Percentiles rank a stretch among this genome's conserved stretches.
These are phyloP conservation scores for Mycteria americana DNA, from an alignment of 2,797 vertebrate genomes.

Conservation along the genomic window DNA sequence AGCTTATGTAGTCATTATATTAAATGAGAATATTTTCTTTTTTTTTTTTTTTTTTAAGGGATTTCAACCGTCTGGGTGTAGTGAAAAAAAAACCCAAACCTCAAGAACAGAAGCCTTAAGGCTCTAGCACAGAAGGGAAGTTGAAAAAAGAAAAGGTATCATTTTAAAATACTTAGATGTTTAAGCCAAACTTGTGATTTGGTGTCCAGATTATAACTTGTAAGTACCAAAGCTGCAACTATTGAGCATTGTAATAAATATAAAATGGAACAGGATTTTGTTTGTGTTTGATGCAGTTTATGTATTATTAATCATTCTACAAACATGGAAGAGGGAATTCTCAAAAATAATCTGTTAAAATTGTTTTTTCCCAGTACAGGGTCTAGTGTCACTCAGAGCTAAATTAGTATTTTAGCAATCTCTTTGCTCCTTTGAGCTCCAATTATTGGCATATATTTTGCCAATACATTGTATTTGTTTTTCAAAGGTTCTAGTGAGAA, in stretches of 20 bases:
- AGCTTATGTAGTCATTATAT: background rate
- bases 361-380: background rate
- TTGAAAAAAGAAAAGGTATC: background rate
- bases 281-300: background rate
- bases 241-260: background rate
- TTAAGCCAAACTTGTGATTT: background rate
- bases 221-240: background rate
- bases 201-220: background rate
- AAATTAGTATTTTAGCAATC: background rate
- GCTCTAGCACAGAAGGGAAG: background rate
- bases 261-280: background rate
- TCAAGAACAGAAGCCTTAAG: background rate
- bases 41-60: background rate
- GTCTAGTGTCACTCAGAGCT: background rate
- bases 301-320: background rate
- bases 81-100: background rate
- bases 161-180: background rate
- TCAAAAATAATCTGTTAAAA: background rate
- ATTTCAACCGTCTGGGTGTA: background rate
- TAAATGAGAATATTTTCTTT: background rate
- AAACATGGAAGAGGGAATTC: background rate
- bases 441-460: background rate
- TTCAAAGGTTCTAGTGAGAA: background rate
- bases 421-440: background rate
- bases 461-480: constrained; percentile 53